Conservation (phyloP, 2,797 vertebrate species). For the Sebastes kiyomatsui region DNA sequence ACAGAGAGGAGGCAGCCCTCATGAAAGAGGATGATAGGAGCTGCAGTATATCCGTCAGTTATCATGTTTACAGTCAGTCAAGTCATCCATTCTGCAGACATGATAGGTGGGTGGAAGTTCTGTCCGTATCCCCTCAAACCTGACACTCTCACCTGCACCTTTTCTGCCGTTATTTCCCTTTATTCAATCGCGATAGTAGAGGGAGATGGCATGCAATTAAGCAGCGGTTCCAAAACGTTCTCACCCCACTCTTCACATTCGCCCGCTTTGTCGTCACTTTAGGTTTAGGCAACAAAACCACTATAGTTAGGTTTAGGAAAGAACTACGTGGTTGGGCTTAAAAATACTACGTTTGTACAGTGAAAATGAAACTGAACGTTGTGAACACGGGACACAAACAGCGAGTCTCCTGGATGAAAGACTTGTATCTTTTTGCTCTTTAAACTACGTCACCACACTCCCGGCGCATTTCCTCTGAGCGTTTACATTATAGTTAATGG, state of each 20-base stretch:
- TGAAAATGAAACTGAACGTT: too few relatives aligned
- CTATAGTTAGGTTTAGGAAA: too few relatives aligned
- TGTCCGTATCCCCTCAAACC: neutral
- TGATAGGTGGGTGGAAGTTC: neutral
- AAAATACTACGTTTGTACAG: too few relatives aligned
- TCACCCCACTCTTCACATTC: rapidly evolving
- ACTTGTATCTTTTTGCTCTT: too few relatives aligned
- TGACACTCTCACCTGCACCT: neutral
- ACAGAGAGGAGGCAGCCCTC: conserved; percentile 47
- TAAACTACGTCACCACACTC: too few relatives aligned
- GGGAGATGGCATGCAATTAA: neutral
- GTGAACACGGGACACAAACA: too few relatives aligned
- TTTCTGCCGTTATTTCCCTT: neutral
- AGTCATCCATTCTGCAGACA: neutral
- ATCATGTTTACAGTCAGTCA: conserved; percentile 29
- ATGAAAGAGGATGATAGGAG: conserved; percentile 51
- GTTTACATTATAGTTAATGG: too few relatives aligned
- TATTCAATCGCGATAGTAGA: neutral
- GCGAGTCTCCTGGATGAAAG: too few relatives aligned
- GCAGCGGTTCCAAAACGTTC: rapidly evolving
- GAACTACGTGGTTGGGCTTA: too few relatives aligned
- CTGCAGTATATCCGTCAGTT: conserved; percentile 24
- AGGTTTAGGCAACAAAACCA: too few relatives aligned
- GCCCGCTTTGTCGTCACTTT: too few relatives aligned
- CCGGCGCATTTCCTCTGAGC: too few relatives aligned